Evolutionary conservation across 1,140 invertebrate genomes (phyloP), one percentile per base, ranked within the genome.

Genomic region (Brachionus paranguensis): DNA sequence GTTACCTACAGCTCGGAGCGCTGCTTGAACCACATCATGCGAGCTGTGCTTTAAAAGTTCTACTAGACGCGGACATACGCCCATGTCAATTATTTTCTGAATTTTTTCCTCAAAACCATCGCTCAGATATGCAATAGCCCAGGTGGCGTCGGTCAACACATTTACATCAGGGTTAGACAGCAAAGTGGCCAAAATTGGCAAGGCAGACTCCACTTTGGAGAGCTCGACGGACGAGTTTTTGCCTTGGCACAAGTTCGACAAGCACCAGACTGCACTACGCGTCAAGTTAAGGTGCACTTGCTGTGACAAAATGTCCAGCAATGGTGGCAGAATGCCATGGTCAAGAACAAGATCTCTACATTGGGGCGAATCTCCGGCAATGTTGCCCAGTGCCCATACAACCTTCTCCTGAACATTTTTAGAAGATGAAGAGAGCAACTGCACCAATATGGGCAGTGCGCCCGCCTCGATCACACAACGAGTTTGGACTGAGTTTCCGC

Each of bases 31-130:
- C 10, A 98, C 96, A 87, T 93, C 95, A 64, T 94, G 92, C 87
- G 95, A 93, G 84, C 93, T 92, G 90, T 97, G 94, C 95, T 95
- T 94, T 33, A 99, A 91, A 53, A 98, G 90, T 91, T 98, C 96
- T 1, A 99, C 96, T 41, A 99, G 92, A 86, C 96, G 92, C 85
- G 95, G 91, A 88, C 95, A 97, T 45, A 99, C 96, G 2, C 96
- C 96, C 60, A 96, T 94, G 91, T 98, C 95, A 85, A 99, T 97
- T 53, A 98, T 96, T 83, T 95, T 94, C 90, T 98, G 96, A 86
- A 99, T 98, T 91, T 98, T 97, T 86, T 98, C 96, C 90, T 99
- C 98, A 45, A 96, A 95, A 65, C 96, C 96, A 90, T 99, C 96
- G 10, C 94, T 96, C 43, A 99, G 89, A 88, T 98, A 98, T 50